Percentiles rank a stretch among this genome's conserved stretches.
These are phyloP conservation scores for Barnardius zonarius DNA, from an alignment of 2,113 vertebrate genomes.

Conservation along the genomic window DNA sequence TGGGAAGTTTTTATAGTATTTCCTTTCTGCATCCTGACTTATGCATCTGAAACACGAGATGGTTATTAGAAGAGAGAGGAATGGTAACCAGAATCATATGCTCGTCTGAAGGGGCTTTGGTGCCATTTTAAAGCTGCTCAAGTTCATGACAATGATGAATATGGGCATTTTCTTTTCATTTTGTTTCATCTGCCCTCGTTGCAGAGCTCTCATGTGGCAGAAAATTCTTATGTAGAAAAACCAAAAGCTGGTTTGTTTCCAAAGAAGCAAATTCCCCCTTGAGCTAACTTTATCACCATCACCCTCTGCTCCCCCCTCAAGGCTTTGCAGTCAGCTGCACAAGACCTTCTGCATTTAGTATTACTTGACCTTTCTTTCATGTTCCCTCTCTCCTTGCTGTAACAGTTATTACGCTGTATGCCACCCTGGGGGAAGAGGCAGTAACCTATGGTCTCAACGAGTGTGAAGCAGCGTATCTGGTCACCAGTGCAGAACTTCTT, in stretches of 20 bases:
- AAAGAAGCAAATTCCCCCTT: not conserved
- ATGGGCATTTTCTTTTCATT: not conserved
- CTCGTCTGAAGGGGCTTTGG: not conserved
- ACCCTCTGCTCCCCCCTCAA: fast-evolving
- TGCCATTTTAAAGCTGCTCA: not conserved
- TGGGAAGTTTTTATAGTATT: not conserved
- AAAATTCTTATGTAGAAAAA: not conserved
- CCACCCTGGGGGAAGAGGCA: conserved; percentile 93
- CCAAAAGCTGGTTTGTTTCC: not conserved
- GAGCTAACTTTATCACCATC: not conserved
- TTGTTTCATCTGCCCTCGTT: not conserved
- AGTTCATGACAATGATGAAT: not conserved
- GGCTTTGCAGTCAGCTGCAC: not conserved
- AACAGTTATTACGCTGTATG: conserved; percentile 94
- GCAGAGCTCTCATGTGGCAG: not conserved
- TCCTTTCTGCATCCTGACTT: not conserved
- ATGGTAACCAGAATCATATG: not conserved
- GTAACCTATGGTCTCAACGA: conserved; percentile 92
- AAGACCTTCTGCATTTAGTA: not conserved
- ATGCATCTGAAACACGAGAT: not conserved
- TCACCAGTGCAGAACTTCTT: conserved; percentile 90
- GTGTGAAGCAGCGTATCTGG: conserved; percentile 86
- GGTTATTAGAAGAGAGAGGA: not conserved
- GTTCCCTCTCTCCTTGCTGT: not conserved
- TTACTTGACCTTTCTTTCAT: not conserved